Base-by-base conservation (phyloP, 2,113 vertebrate genomes). In the Tragelaphus strepsiceros region DNA sequence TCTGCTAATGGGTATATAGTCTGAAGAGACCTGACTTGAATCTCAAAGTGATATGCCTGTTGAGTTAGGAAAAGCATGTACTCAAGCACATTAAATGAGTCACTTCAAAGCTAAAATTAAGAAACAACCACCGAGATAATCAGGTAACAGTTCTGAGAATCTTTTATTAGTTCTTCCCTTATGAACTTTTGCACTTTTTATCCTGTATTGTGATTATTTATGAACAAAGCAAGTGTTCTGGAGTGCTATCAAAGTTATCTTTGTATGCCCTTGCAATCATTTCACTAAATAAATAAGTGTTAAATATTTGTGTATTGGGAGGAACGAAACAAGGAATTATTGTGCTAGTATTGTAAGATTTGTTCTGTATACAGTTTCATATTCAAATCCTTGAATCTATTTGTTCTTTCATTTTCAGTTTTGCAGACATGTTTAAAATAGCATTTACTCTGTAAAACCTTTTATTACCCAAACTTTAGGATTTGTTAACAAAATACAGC, bases 101-200 rank as follows among this genome's bases (percentile, higher is more conserved):
- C 64, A 81, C 28, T 89, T 85, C 49, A 46, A 96, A 94, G 43
- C n/a, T 88, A 95, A 96, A 88, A 62, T 88, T 91, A 89, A 35
- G 17, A 93, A 54, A 1, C 62, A 16, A n/a, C 28, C 64, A 88
- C 43, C 8, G 61, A 53, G 64, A 32, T 24, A 85, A 30, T 53
- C 85, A 97, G 22, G 4, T 82, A 64, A 32, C 9, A 59, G 32
- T 85, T 94, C 78, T 95, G 54, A 86, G n/a, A 89, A 92, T 88
- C 51, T 49, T 53, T n/a, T 28, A 53, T 30, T 95, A 53, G 39
- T 62, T 24, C 5, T 43, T 62, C 56, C n/a, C 1, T 94, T 49
- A 74, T 39, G 53, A 59, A 89, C 78, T 22, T 77, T 77, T 64
- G 59, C 13, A 35, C 39, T 46, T 91, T 71, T 97, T 89, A n/a